phyloP scores from a whole-genome alignment of 2,797 vertebrate genomes.

The Pseudomugil tenellus region DNA sequence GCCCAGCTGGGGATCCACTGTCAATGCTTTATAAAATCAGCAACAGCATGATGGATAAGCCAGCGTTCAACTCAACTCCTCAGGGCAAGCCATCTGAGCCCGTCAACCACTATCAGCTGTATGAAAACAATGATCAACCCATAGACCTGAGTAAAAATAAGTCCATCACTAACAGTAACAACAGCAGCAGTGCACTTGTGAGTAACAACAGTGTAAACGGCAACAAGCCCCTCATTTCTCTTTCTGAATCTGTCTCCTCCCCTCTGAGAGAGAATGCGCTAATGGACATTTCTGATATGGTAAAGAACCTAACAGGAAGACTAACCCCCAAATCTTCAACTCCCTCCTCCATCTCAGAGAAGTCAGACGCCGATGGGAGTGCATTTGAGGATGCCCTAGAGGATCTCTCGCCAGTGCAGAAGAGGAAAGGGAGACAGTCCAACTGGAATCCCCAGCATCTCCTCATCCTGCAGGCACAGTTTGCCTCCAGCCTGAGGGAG shows the following conservation, averaged over 20 bases:
- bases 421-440: conserved; percentile 97
- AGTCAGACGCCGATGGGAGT: conserved; percentile 95
- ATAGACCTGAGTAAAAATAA: conserved; percentile 98
- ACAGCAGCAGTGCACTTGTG: conserved; percentile 54
- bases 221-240: conserved; percentile 84
- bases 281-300: conserved; percentile 99
- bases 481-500: conserved; percentile 95
- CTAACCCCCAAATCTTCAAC: conserved; percentile 98
- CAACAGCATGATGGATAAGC: conserved; percentile 98
- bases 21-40: conserved; percentile 99
- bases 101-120: conserved; percentile 91
- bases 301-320: conserved; percentile 97
- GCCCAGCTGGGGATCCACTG: conserved; percentile 90
- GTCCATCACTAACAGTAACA: conserved; percentile 79
- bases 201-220: conserved; percentile 78
- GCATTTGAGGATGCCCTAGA: conserved; percentile 96
- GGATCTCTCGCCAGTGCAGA: conserved; percentile 95
- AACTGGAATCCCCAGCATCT: conserved; percentile 99
- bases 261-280: conserved; percentile 95
- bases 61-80: conserved; percentile 86
- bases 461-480: conserved; percentile 99
- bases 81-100: conserved; percentile 91
- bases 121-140: conserved; percentile 94
- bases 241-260: conserved; percentile 89
- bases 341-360: conserved; percentile 95